Evolutionary conservation across 2,797 vertebrate species (phyloP).

Genomic region (Periophthalmus magnuspinnatus): DNA sequence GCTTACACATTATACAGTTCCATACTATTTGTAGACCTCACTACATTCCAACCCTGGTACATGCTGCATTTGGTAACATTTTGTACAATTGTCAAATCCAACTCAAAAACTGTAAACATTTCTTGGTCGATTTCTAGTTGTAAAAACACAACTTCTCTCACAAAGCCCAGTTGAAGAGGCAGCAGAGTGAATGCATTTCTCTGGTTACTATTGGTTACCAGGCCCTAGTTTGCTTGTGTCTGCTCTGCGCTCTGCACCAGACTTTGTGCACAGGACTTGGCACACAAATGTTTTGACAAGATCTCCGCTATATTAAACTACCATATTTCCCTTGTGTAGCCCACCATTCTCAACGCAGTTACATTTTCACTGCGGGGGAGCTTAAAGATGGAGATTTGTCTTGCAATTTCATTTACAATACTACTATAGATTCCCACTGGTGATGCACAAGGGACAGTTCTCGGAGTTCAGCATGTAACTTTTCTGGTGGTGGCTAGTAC

Average conservation of each 20-base stretch:
- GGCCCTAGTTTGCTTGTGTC: slow-evolving; percentile 7
- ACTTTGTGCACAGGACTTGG: background rate
- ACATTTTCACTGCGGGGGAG: background rate
- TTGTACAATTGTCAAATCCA: background rate
- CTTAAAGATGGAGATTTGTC: slow-evolving; percentile 37
- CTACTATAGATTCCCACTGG: background rate
- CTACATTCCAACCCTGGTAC: too few species aligned
- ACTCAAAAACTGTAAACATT: background rate
- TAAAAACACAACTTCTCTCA: slow-evolving; percentile 3
- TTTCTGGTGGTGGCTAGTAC: too few species aligned
- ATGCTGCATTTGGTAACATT: too few species aligned
- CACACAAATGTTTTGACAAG: slow-evolving; percentile 14
- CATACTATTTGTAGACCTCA: too few species aligned
- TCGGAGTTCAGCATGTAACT: too few species aligned
- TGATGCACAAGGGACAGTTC: background rate
- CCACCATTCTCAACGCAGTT: background rate
- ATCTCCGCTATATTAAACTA: slow-evolving; percentile 7
- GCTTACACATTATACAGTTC: too few species aligned
- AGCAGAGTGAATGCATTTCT: slow-evolving; percentile 1
- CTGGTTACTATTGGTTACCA: slow-evolving; percentile 29
- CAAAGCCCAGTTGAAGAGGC: background rate
- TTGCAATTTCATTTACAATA: slow-evolving; percentile 57
- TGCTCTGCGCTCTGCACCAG: background rate
- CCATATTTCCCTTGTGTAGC: slow-evolving; percentile 5
- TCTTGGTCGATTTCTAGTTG: background rate